Conservation (phyloP, 92 coral and sea anemone genomes). For the Zoanthus gigantus region DNA sequence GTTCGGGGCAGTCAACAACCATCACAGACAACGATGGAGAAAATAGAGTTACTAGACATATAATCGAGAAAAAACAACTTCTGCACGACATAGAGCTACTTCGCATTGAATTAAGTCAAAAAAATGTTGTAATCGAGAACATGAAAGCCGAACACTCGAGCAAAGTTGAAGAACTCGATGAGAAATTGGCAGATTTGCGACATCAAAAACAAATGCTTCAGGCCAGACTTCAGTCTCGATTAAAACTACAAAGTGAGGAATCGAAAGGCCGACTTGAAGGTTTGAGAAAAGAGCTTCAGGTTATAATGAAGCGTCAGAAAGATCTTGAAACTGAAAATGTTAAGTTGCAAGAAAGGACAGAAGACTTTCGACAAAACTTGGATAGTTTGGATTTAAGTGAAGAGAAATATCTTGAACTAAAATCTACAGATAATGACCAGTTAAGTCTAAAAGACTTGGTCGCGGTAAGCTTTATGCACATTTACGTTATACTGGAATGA, state of each 20-base stretch:
- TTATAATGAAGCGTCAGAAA: conserved; percentile 80
- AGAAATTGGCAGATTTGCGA: conserved; percentile 80
- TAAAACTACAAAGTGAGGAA: conserved; percentile 91
- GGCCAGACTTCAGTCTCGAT: conserved; percentile 94
- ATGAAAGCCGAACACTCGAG: conserved; percentile 89
- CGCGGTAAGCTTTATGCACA: conserved; percentile 66
- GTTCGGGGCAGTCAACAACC: conserved; percentile 91
- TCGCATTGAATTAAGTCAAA: conserved; percentile 93
- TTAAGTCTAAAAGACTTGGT: conserved; percentile 85
- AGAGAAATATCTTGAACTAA: conserved; percentile 89
- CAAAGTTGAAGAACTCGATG: conserved; percentile 96
- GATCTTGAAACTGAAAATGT: conserved; percentile 88
- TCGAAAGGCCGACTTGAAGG: conserved; percentile 79
- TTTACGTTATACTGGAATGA: no score
- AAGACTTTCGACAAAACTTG: conserved; percentile 76
- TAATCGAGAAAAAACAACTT: conserved; percentile 93
- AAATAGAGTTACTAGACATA: conserved; percentile 85
- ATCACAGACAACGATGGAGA: conserved; percentile 82
- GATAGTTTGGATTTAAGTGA: conserved; percentile 74
- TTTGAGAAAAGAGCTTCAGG: conserved; percentile 82
- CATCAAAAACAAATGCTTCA: conserved; percentile 94
- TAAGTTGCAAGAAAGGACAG: conserved; percentile 86
- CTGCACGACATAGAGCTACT: conserved; percentile 93
- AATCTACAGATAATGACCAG: conserved; percentile 76
- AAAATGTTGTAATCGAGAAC: conserved; percentile 87